Base-by-base conservation (phyloP, 2,113 vertebrate species). In the Leiothrix lutea region DNA sequence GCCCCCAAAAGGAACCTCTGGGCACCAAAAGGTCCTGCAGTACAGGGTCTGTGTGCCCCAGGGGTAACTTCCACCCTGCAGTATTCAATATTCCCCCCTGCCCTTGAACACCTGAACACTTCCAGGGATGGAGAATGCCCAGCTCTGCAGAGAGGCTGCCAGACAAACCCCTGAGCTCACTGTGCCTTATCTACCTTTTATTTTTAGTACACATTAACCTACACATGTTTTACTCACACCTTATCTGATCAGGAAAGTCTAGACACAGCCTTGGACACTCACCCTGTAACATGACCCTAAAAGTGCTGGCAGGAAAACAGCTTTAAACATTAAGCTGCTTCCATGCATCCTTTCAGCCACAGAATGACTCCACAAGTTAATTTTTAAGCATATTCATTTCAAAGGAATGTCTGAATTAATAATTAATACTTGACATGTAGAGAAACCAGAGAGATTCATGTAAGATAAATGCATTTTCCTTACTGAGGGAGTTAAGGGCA, bases 351-450 rank as follows among this genome's bases (percentile, higher is more conserved):
- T 58, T 95, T 81, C 83, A 92, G 80, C 18, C 42, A 35, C 38
- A 35, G 57, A 84, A 83, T 21, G 35, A 78, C 72, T 82, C 54
- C 45, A 38, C 4, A 53, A 79, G 96, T 97, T 97, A 97, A 97
- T 96, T 91, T 96, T 93, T 96, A 97, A 97, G 88, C 82, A 78
- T 77, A 80, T 48, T 73, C 50, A 88, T 57, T 83, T 83, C 83
- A 80, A 57, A 93, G 90, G 95, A 96, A 97, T 95, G 88, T 44
- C 83, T 58, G 78, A 92, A 92, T 89, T 95, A 96, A 96, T 95
- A 13, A 96, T 95, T 96, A 94, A 53, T 66, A 57, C 45, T 54
- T 77, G 48, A 75, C 54, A 60, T 44, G 45, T 44, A 20, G 35
- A 50, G 1, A 26, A 93, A 54, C 17, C 33, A 86, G 50, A 1